These are phyloP conservation scores for Acipenser ruthenus DNA, from an alignment of 2,797 vertebrate genomes.

Conservation along the genomic window DNA sequence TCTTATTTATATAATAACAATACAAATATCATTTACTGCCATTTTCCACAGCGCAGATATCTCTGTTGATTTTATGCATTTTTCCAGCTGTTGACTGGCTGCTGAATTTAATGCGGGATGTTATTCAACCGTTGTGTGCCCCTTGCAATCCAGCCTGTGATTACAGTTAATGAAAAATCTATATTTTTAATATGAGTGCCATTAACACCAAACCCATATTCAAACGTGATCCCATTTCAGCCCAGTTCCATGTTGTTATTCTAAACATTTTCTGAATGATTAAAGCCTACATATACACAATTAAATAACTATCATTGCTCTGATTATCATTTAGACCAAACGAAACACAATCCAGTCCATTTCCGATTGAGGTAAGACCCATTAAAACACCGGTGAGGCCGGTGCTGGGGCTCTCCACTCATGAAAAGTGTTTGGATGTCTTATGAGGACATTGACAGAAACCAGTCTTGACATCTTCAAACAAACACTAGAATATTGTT, in stretches of 20 bases:
- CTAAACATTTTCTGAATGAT: constrained; percentile 48
- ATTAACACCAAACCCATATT: constrained; percentile 28
- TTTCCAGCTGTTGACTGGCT: no score
- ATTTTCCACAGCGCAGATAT: no score
- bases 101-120: no score
- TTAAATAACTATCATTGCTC: constrained; percentile 45
- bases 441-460: constrained; percentile 29
- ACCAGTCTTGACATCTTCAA: constrained; percentile 35
- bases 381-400: constrained; percentile 40
- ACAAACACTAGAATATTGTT: constrained; percentile 34
- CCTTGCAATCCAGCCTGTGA: neutral
- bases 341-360: constrained; percentile 43
- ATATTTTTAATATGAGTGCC: constrained; percentile 5
- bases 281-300: constrained; percentile 53
- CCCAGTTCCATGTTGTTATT: constrained; percentile 42
- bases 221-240: constrained; percentile 34
- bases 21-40: no score
- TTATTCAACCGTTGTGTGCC: no score
- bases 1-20: no score
- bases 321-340: constrained; percentile 38
- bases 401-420: constrained; percentile 24
- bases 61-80: no score
- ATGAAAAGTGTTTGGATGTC: constrained; percentile 10
- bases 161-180: neutral
- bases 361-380: constrained; percentile 42